phyloP scores from a whole-genome alignment of 2,797 vertebrate genomes.

The Eulemur mongoz region DNA sequence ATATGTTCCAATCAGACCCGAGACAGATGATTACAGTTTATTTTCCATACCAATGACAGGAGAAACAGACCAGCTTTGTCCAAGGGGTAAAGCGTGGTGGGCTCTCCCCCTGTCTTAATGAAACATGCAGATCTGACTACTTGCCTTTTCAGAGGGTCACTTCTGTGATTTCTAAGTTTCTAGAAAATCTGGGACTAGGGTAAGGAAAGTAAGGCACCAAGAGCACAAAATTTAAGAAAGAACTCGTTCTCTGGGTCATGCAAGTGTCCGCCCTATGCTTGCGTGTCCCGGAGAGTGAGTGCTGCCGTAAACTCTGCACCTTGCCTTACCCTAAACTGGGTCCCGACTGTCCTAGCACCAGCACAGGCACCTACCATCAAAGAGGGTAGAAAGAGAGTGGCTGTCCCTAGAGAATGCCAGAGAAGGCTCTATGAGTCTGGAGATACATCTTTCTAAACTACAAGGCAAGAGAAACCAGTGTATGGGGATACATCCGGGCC shows the following conservation, averaged over 20 bases:
- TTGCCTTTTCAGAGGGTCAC: conserved; percentile 44
- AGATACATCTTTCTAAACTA: conserved; percentile 32
- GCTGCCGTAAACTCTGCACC: background rate
- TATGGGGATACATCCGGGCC: background rate
- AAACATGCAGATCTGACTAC: conserved; percentile 6
- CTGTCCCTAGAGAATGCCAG: background rate
- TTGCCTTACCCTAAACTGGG: background rate
- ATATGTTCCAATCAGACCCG: conserved; percentile 54
- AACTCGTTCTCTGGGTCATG: background rate
- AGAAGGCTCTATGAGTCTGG: background rate
- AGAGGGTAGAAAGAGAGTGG: background rate
- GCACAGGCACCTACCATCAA: background rate
- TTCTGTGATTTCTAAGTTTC: conserved; percentile 56
- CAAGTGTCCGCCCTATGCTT: background rate
- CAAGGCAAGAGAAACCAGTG: conserved; percentile 49
- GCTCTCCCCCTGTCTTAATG: conserved; percentile 43
- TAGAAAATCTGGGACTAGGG: background rate
- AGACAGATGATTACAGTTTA: conserved; percentile 68
- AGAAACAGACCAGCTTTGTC: conserved; percentile 55
- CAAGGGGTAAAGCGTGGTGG: background rate
- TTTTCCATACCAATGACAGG: conserved; percentile 59
- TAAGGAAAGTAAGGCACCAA: background rate
- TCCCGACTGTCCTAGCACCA: background rate
- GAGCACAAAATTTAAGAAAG: background rate
- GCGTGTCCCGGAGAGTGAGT: background rate